Conservation (phyloP, 92 coral and sea anemone species). For the Porites divaricata region DNA sequence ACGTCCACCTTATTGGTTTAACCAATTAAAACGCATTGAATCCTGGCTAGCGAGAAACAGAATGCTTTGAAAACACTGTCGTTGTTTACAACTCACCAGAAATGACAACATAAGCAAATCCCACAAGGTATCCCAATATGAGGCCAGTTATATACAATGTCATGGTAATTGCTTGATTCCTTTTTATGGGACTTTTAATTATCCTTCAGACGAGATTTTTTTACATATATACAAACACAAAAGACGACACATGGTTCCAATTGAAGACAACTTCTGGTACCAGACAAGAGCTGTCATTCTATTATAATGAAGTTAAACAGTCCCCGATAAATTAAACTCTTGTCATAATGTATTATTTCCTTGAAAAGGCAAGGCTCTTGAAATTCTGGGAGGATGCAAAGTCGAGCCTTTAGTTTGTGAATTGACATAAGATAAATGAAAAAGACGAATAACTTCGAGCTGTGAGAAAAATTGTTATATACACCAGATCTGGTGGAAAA, state of each 20-base stretch:
- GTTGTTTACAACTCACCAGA: neutral
- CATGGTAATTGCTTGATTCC: neutral
- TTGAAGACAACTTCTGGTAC: neutral
- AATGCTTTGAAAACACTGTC: neutral
- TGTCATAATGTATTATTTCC: too few species aligned
- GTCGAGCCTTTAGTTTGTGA: too few species aligned
- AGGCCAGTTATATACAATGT: neutral
- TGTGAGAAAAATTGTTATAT: too few species aligned
- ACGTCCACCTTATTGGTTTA: neutral
- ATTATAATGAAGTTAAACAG: too few species aligned
- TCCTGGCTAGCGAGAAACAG: too few species aligned
- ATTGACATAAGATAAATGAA: too few species aligned
- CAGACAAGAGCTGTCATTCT: neutral
- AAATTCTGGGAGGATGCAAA: too few species aligned
- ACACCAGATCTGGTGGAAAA: too few species aligned
- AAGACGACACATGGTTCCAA: neutral
- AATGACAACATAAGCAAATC: neutral
- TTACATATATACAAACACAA: neutral
- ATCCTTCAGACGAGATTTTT: neutral
- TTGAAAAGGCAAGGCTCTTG: too few species aligned
- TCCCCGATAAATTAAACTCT: too few species aligned
- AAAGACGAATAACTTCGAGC: too few species aligned
- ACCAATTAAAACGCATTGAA: neutral
- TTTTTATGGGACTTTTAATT: neutral
- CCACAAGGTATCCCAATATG: neutral